Evolutionary conservation across 1,140 invertebrate species (phyloP), one percentile per base, ranked within the genome.

Genomic region (Plutomurus gul): DNA sequence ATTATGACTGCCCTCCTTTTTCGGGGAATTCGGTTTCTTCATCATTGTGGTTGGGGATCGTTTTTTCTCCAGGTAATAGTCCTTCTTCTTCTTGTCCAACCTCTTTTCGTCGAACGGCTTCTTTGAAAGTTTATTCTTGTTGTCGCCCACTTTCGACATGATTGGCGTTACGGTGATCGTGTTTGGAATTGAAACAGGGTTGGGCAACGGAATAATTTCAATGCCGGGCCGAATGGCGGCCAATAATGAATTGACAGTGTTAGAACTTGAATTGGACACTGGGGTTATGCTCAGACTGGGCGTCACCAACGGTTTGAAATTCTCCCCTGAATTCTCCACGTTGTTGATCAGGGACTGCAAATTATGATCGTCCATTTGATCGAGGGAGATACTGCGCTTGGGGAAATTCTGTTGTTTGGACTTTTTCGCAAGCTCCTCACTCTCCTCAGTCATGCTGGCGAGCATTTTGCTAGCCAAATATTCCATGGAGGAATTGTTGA

Each of bases 131-230:
- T 51, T 51, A n/a, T n/a, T n/a, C 36, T 72, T 72, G 4, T 72
- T 72, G 13, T 72, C 36, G 0, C 36, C 39, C 16, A 46, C 4
- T 89, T 91, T 77, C 86, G 86, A 84, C 87, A 89, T 36, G 87
- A 90, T 80, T 4, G 94, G 93, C 0, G 94, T 95, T 46, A 96
- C 95, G 0, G 94, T 95, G 20, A 95, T 93, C 3, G 93, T 93
- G 85, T 91, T 93, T 7, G 92, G 91, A 33, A 93, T 85, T 36
- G 89, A 88, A 3, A 91, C 88, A 13, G 90, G 86, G 11, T 72
- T 72, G 1, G 90, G 87, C 70, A 94, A 91, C 0, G 93, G 92
- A 84, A 94, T 93, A 25, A 94, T 93, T 86, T 94, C 93, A 76
- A 94, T 94, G 0, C 92, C 92, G 0, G 92, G 92, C 37, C 92